Conservation (phyloP, 2,888 invertebrate genomes). For the Sphaerophoria rueppellii region DNA sequence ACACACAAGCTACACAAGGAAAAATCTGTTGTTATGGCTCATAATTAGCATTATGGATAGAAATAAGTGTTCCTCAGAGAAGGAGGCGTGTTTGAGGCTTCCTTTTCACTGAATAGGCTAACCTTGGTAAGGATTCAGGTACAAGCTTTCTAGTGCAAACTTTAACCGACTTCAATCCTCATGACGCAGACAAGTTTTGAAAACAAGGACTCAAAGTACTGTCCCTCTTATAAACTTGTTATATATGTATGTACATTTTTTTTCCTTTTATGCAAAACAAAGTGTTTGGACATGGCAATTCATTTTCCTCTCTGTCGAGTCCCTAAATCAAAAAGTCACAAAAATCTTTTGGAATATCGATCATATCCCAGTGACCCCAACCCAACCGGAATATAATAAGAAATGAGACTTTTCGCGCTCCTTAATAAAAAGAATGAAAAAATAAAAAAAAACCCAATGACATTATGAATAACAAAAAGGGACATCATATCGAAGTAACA, state of each 20-base stretch:
- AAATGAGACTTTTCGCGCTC: constrained; percentile 12
- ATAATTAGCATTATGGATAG: background rate
- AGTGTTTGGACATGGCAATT: constrained; percentile 27
- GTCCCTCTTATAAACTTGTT: constrained; percentile 2
- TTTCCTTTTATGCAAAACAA: constrained; percentile 28
- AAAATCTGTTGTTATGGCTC: background rate
- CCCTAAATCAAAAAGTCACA: constrained; percentile 69
- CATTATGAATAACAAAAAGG: constrained; percentile 51
- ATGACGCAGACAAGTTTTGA: constrained; percentile 21
- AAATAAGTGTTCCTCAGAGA: background rate
- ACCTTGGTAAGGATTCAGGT: background rate
- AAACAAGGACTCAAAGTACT: constrained; percentile 19
- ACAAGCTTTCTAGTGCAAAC: no score
- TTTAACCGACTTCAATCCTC: no score
- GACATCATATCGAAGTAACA: background rate
- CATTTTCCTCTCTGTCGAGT: constrained; percentile 64
- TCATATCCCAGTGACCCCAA: constrained; percentile 61
- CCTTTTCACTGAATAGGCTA: background rate
- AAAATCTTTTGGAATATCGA: constrained; percentile 59
- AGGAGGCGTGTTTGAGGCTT: background rate
- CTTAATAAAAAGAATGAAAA: background rate
- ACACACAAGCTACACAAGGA: background rate
- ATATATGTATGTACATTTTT: background rate
- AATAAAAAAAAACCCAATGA: constrained; percentile 5
- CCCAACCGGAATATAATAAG: constrained; percentile 44